A percentile compares a stretch with the other conserved stretches of the same genome.
phyloP scores from a whole-genome alignment of 1,140 invertebrate genomes.

The Delia radicum region DNA sequence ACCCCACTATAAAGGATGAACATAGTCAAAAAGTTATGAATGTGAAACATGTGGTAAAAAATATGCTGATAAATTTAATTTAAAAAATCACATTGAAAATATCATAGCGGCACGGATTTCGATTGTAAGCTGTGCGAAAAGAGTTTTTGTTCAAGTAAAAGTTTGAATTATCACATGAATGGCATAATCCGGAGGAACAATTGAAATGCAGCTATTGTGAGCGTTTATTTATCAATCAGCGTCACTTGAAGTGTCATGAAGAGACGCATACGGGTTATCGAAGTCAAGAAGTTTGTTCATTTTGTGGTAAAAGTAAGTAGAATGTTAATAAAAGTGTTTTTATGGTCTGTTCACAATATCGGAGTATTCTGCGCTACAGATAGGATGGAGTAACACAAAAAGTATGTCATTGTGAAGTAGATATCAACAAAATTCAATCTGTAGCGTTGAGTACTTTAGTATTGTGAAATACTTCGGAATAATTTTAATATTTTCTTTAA shows the following conservation, averaged over 20 bases:
- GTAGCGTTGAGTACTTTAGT: no score
- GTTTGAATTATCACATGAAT: constrained; percentile 50
- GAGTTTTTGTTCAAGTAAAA: constrained; percentile 48
- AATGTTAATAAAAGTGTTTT: neutral
- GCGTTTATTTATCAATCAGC: constrained; percentile 47
- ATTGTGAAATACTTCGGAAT: neutral
- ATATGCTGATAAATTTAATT: constrained; percentile 50
- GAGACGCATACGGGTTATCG: constrained; percentile 43
- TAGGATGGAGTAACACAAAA: no score
- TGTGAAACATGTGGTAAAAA: constrained; percentile 49
- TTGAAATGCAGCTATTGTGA: constrained; percentile 46
- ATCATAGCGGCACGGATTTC: constrained; percentile 51
- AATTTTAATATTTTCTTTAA: neutral
- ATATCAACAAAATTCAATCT: no score
- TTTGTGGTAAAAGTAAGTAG: constrained; percentile 47
- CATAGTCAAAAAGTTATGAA: constrained; percentile 44
- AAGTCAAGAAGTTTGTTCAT: constrained; percentile 44
- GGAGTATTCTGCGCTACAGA: neutral
- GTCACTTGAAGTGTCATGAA: constrained; percentile 47
- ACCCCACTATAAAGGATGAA: constrained; percentile 43
- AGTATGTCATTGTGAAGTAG: no score
- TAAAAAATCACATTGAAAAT: constrained; percentile 47
- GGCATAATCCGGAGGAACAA: constrained; percentile 48
- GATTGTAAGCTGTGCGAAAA: constrained; percentile 47
- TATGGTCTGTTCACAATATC: neutral